phyloP scores from a whole-genome alignment of 2,888 invertebrate genomes.

The Serripes groenlandicus region DNA sequence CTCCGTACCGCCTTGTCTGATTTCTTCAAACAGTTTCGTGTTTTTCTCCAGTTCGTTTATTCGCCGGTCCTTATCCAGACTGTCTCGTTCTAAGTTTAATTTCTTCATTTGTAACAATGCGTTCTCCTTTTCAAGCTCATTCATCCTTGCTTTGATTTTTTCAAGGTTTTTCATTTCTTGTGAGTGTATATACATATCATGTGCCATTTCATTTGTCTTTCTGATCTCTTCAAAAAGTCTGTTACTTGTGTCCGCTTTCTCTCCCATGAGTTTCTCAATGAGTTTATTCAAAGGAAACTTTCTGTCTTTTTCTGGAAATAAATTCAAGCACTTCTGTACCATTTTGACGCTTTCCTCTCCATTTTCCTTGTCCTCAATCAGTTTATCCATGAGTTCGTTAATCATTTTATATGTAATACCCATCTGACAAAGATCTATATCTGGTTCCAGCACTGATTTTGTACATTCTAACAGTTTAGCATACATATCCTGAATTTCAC shows the following conservation, averaged over 20 bases:
- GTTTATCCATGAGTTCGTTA: slow-evolving; percentile 37
- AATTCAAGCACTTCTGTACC: slow-evolving; percentile 29
- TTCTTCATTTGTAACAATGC: slow-evolving; percentile 35
- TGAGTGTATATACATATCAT: slow-evolving; percentile 60
- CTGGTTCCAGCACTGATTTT: background rate
- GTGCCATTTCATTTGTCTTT: slow-evolving; percentile 62
- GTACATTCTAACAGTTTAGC: slow-evolving; percentile 13
- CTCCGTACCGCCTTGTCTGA: background rate
- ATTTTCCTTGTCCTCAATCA: slow-evolving; percentile 17
- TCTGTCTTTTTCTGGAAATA: slow-evolving; percentile 53
- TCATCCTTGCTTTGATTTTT: slow-evolving; percentile 42
- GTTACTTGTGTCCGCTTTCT: slow-evolving; percentile 38
- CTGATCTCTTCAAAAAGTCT: slow-evolving; percentile 44
- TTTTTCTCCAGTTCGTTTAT: slow-evolving; percentile 39
- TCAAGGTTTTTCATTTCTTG: slow-evolving; percentile 62
- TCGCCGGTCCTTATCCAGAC: slow-evolving; percentile 25
- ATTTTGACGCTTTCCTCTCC: slow-evolving; percentile 7
- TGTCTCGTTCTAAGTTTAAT: slow-evolving; percentile 19
- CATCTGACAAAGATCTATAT: slow-evolving; percentile 10
- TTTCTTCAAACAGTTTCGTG: slow-evolving; percentile 23
- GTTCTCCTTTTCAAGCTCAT: slow-evolving; percentile 41
- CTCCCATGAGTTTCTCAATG: slow-evolving; percentile 47
- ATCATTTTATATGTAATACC: slow-evolving; percentile 40
- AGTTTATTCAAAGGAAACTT: slow-evolving; percentile 45
- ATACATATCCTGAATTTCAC: slow-evolving; percentile 27